Base-by-base conservation (phyloP, 2,888 invertebrate species). In the Graphium colonna region DNA sequence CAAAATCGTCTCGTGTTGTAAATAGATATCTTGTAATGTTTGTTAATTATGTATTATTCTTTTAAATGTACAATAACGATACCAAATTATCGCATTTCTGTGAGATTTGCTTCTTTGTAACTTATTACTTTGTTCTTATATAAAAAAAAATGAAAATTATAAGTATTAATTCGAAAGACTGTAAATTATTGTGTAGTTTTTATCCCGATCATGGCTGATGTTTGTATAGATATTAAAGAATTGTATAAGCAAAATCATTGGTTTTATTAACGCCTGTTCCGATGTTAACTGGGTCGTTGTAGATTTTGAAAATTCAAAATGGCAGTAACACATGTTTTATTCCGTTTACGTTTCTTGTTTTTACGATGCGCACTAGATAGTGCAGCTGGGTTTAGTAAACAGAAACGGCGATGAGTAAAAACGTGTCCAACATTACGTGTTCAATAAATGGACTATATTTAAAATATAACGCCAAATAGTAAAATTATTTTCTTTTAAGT, bases 161-260 rank as follows among this genome's bases (percentile, higher is more conserved):
- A 82, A 85, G 84, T 89, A 87, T 88, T 88, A 84, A 79, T 87
- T 80, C 76, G 82, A 82, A 89, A 89, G 88, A 89, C 88, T 89
- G 88, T 89, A 88, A 82, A 83, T 82, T 86, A 84, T 82, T 85
- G 79, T 82, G 84, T 87, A 86, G 85, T 76, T 79, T 73, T 81
- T 80, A 79, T 80, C 75, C 21, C 71, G 71, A 84, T 79, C 77
- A 60, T 60, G 81, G 82, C 84, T 82, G 83, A 84, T 82, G 82
- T 87, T 86, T 86, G 84, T 86, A 87, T 87, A 87, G 85, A 72
- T 74, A 80, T 83, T 85, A 87, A 87, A 84, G 73, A 82, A 76
- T 77, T 87, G 86, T 85, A 82, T 80, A 82, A 85, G 79, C 70
- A 75, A 75, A 65, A 63, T 61, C 54, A 60, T 63, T 36, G n/a